phyloP scores from a whole-genome alignment of 2,113 vertebrate genomes.

The Rhea americana region DNA sequence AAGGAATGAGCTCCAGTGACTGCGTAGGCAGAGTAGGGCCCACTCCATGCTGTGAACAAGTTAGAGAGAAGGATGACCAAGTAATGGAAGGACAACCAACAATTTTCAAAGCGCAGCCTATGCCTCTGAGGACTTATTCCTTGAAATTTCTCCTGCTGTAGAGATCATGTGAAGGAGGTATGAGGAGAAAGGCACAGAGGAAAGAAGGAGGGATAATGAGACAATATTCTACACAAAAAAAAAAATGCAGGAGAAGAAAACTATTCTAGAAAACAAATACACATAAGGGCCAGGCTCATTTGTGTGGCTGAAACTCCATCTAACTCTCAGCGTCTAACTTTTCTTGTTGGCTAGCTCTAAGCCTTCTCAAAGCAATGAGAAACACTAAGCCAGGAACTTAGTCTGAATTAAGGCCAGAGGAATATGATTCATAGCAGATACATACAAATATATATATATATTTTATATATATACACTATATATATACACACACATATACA shows the following conservation, averaged over 20 bases:
- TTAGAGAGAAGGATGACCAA: neutral
- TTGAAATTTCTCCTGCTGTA: neutral
- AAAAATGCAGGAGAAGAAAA: neutral
- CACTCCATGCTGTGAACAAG: neutral
- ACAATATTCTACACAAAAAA: neutral
- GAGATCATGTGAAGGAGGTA: neutral
- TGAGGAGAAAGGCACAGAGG: neutral
- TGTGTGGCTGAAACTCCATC: neutral
- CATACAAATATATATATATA: no score
- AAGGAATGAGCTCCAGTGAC: neutral
- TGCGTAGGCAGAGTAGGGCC: neutral
- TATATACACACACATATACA: no score
- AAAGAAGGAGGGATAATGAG: accelerated
- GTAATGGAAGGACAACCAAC: neutral
- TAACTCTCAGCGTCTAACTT: neutral
- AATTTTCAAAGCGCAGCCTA: neutral
- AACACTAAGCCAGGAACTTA: neutral
- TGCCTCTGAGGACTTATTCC: neutral
- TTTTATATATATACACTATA: no score
- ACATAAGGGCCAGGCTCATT: neutral
- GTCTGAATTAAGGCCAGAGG: neutral
- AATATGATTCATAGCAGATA: neutral
- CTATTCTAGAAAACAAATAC: neutral
- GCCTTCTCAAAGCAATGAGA: neutral
- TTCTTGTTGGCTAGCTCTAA: neutral